These are phyloP conservation scores for Diadegma fenestrale DNA, from an alignment of 2,888 invertebrate species.

Conservation along the genomic window DNA sequence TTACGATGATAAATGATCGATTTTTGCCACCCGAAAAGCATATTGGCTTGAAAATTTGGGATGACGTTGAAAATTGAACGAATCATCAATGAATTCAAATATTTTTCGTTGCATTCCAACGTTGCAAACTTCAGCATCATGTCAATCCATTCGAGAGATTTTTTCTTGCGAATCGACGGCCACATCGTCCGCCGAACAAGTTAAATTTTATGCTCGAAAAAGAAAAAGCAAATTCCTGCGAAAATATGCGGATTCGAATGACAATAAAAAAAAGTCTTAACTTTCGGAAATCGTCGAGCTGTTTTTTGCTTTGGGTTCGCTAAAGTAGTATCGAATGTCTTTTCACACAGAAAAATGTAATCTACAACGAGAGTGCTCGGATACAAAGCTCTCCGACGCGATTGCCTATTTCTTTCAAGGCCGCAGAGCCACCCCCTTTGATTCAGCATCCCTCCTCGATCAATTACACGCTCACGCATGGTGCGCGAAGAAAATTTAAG, in stretches of 20 bases:
- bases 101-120: no score
- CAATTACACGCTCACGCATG: conserved; percentile 67
- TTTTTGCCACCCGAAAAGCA: no score
- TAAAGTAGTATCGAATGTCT: neutral
- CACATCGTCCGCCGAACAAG: neutral
- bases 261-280: neutral
- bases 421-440: conserved; percentile 36
- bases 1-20: no score
- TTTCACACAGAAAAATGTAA: conserved; percentile 11
- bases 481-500: conserved; percentile 54
- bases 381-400: conserved; percentile 47
- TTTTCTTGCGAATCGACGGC: neutral
- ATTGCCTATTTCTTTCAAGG: conserved; percentile 58
- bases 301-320: neutral
- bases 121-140: no score
- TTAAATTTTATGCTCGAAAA: neutral
- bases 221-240: neutral
- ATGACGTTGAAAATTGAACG: no score
- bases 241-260: neutral
- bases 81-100: no score
- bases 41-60: no score
- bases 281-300: neutral
- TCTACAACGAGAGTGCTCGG: neutral
- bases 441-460: conserved; percentile 55
- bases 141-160: neutral